These are phyloP conservation scores for Magallana ariakensis DNA, from an alignment of 1,140 invertebrate species.

Conservation along the genomic window DNA sequence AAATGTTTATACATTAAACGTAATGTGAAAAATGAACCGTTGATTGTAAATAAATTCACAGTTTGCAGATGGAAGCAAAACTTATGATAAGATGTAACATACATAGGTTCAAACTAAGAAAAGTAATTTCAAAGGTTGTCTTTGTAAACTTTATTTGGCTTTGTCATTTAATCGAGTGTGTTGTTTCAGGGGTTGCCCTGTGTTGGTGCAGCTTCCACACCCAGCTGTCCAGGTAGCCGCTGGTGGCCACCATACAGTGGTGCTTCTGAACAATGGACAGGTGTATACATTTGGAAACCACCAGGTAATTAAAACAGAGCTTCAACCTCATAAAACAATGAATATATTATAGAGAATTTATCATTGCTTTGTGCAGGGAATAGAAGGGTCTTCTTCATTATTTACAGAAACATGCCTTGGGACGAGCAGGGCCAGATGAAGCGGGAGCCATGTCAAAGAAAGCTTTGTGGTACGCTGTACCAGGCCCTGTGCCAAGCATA, in stretches of 20 bases:
- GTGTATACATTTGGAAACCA: conserved; percentile 96
- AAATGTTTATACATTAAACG: too few species aligned
- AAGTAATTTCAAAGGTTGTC: too few species aligned
- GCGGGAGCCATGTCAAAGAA: conserved; percentile 72
- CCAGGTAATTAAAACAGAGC: conserved; percentile 82
- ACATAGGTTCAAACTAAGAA: too few species aligned
- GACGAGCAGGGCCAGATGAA: conserved; percentile 82
- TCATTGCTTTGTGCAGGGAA: too few species aligned
- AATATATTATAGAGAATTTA: too few species aligned
- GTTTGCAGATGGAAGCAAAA: too few species aligned
- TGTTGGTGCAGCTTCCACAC: conserved; percentile 85
- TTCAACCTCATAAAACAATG: too few species aligned
- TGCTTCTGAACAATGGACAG: conserved; percentile 93
- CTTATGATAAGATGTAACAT: too few species aligned
- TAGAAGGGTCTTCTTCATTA: too few species aligned
- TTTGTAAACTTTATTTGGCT: neutral
- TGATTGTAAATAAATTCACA: too few species aligned
- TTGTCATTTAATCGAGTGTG: neutral
- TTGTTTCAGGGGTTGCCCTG: conserved; percentile 85
- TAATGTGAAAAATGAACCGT: too few species aligned
- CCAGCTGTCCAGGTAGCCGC: conserved; percentile 88
- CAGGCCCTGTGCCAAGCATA: conserved; percentile 88
- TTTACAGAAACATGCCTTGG: conserved; percentile 92
- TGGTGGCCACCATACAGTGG: conserved; percentile 96
- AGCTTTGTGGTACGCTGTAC: conserved; percentile 89